Base-by-base conservation (phyloP, 2,888 invertebrate genomes). In the Perizoma affinitatum region DNA sequence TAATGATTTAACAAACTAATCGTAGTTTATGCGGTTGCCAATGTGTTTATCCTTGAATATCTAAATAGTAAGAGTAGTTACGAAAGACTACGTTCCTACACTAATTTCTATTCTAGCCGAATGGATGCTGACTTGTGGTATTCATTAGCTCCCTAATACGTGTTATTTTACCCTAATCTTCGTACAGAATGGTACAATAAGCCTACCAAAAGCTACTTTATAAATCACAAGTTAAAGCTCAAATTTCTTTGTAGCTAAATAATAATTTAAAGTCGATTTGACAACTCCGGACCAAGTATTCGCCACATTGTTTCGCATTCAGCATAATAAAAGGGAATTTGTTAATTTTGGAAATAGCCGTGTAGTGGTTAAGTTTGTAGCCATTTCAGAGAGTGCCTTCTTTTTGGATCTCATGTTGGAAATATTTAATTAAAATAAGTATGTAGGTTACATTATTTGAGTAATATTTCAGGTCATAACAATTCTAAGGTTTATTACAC, bases 131-230 rank as follows among this genome's bases (percentile, higher is more conserved):
- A 87, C 87, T 89, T 87, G 87, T 77, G 87, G 87, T 84, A 84
- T 88, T 88, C 88, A 88, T 87, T 87, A 87, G 86, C 82, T 82
- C 78, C 78, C 84, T 88, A 88, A 88, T 88, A 87, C 87, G 82
- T 86, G 87, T 87, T 88, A 87, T 87, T 86, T 85, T 81, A 80
- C 83, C 74, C 87, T 88, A 88, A 88, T 88, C 87, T 87, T 82
- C 79, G 77, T 75, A 80, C 84, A 82, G 84, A 86, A 71, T 67
- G 54, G 46, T 43, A 5, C 4, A 2, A 3, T 3, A 38, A 62
- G 67, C 52, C 0, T 10, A 41, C 59, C 3, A 77, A 84, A 79
- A 69, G 60, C 63, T 63, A 75, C 79, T 72, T 49, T 78, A 68
- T 44, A 0, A 0, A 0, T 7, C 0, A 10, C 0, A 0, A 0